Base-by-base conservation (phyloP, 2,797 vertebrate genomes). In the Knipowitschia caucasica region DNA sequence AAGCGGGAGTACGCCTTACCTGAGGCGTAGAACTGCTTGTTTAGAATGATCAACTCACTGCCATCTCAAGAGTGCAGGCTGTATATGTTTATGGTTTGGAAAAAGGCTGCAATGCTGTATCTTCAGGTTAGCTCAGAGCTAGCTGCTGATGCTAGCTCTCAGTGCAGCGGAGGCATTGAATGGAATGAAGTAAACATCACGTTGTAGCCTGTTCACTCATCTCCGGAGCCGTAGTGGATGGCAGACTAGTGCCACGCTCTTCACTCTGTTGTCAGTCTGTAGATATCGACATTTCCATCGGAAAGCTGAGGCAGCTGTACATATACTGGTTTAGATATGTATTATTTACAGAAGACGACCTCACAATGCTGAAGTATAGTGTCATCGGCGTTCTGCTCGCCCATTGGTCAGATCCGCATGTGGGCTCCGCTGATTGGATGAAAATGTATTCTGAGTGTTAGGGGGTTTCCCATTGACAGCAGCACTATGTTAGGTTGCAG, bases 391-490 rank as follows among this genome's bases (percentile, higher is more conserved):
- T 49, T 9, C 17, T 17, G 12, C 4, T 12, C 39, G 6, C 17
- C 0, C 47, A 83, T 88, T 86, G 82, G 80, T 20, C 52, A 30
- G 0, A 0, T 5, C 1, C 5, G 44, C 40, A 10, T 3, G 36
- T 43, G 11, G 31, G 38, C 33, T 26, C 31, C 46, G 9, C 11
- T 62, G 60, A 90, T 87, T 89, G 88, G 89, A 34, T 77, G 12
- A 3, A 25, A 2, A 0, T 3, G 7, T n/a, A 51, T 68, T 71
- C 58, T 42, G 24, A 70, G 34, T 35, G 4, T 7, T 31, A 57
- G 66, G 91, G 89, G 85, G 57, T 90, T 92, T 90, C 87, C 89
- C 86, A 76, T 50, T 54, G 34, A 64, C 27, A 53, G 30, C 53
- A 64, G 61, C 18, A 33, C 17, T 7, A 65, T 62, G 88, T 84